Percentiles rank a stretch among this genome's conserved stretches.
These are phyloP conservation scores for Megaceryle torquata DNA, from an alignment of 2,113 vertebrate species.

Conservation along the genomic window DNA sequence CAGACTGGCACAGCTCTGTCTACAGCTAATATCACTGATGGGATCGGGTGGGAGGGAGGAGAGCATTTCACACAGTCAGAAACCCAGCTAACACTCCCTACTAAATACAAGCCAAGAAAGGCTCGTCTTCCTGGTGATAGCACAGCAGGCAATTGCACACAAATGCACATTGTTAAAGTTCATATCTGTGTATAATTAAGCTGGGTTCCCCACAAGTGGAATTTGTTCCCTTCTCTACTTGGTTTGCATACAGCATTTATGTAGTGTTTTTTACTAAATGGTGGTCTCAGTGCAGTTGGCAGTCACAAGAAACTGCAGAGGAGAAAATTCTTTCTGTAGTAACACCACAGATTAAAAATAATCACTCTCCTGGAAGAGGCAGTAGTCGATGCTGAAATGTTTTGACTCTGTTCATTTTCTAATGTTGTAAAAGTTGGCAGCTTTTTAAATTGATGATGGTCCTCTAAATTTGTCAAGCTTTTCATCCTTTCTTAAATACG, in stretches of 20 bases:
- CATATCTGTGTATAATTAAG: neutral
- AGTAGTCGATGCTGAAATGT: neutral
- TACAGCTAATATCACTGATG: rapidly evolving
- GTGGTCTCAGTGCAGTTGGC: neutral
- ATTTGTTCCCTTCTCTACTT: neutral
- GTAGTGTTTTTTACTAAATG: neutral
- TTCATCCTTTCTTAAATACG: neutral
- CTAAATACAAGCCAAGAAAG: neutral
- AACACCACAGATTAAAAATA: neutral
- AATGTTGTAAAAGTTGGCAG: conserved; percentile 1
- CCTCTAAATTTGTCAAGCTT: neutral
- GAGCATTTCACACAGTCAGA: rapidly evolving
- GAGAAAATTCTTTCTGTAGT: neutral
- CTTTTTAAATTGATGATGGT: neutral
- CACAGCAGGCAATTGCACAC: neutral
- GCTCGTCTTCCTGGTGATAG: rapidly evolving
- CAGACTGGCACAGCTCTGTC: neutral
- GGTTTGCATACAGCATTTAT: neutral
- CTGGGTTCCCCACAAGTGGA: neutral
- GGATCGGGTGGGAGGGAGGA: neutral
- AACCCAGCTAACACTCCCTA: neutral
- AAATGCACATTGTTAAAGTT: neutral
- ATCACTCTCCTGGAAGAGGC: neutral
- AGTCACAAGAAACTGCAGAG: neutral
- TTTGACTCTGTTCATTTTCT: neutral